phyloP scores from a whole-genome alignment of 2,113 vertebrate species.

The Hydrochoerus hydrochaeris region DNA sequence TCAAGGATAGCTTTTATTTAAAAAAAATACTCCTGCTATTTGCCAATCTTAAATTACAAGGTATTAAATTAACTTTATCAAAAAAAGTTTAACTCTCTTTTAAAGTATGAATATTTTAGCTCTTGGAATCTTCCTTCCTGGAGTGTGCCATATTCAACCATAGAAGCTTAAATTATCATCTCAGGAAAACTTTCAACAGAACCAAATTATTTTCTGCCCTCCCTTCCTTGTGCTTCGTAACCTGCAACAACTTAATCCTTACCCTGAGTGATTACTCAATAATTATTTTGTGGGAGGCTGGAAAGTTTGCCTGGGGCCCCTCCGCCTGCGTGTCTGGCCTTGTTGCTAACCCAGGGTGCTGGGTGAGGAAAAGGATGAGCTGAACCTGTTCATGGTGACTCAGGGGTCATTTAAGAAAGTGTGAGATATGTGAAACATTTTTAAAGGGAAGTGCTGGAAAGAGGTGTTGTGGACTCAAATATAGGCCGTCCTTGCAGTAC shows the following conservation, averaged over 20 bases:
- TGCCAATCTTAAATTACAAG: not conserved
- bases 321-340: slow-evolving; percentile 74
- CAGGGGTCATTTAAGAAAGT: slow-evolving; percentile 51
- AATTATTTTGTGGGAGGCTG: slow-evolving; percentile 79
- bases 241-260: slow-evolving; percentile 75
- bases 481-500: not conserved
- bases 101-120: not conserved
- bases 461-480: slow-evolving; percentile 7
- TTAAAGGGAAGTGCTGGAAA: slow-evolving; percentile 54
- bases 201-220: slow-evolving; percentile 63
- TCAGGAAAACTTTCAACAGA: slow-evolving; percentile 59
- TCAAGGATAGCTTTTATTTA: not conserved
- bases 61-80: not conserved
- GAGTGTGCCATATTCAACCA: not conserved
- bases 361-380: slow-evolving; percentile 47
- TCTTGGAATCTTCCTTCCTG: slow-evolving; percentile 27
- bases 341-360: slow-evolving; percentile 58
- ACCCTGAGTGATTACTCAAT: slow-evolving; percentile 76
- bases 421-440: slow-evolving; percentile 51
- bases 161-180: slow-evolving; percentile 37
- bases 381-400: slow-evolving; percentile 50
- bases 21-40: not conserved
- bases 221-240: slow-evolving; percentile 68
- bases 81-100: not conserved
- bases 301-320: slow-evolving; percentile 71